Base-by-base conservation (phyloP, 92 coral and sea anemone species). In the Siderastrea siderea region DNA sequence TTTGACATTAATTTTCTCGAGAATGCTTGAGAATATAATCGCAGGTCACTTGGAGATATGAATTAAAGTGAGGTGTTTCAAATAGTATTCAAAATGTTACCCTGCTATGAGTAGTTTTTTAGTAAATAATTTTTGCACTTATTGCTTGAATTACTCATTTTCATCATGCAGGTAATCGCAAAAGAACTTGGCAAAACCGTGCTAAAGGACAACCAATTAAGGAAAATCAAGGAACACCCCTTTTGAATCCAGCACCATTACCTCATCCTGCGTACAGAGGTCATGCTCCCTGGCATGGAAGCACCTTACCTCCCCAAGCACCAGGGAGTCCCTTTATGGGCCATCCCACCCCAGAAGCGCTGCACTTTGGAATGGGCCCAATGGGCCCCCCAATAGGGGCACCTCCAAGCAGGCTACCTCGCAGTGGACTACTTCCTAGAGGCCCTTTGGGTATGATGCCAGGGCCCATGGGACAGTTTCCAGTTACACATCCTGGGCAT, bases 141-240 rank as follows among this genome's bases (percentile, higher is more conserved):
- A 26, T 26, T 26, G 38, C 44, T 63, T 5, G 9, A 1, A 13
- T 14, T 50, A 26, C 50, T 26, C 45, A 48, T 17, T 49, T 3
- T 57, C 12, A 7, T 73, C 0, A 7, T 74, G 17, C 73, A 84
- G 87, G 81, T 74, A 66, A n/a, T 49, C 61, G 81, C 58, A 84
- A 84, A 74, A 84, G 79, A 61, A 82, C 77, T 46, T 74, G 87
- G 87, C 71, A 52, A 49, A 64, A 53, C 13, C 74, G 61, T 13
- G 81, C 80, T 6, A 73, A 66, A 62, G 81, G 71, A 61, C 71
- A 73, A 12, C 61, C 26, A 12, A 43, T 9, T 45, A 74, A 74
- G 50, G 74, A 73, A n/a, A 73, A 60, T 71, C 71, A 58, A 62
- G 79, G 71, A 47, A 73, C 13, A 6, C 48, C 26, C 4, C 13